phyloP scores from a whole-genome alignment of 2,113 vertebrate species.

The Daubentonia madagascariensis region DNA sequence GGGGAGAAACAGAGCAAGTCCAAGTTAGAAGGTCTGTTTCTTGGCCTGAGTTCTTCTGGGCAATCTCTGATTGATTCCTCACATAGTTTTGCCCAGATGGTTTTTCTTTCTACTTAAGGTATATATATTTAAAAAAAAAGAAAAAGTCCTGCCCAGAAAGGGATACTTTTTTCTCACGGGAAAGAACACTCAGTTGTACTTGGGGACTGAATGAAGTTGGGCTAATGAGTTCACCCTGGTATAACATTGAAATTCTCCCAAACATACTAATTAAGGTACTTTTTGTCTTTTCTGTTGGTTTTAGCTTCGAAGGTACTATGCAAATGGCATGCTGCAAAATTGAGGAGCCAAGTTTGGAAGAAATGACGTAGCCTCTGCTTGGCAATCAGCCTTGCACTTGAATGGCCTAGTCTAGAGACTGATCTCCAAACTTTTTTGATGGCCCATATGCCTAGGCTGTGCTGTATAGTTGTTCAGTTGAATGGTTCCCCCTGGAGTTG shows the following conservation, averaged over 20 bases:
- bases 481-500: not conserved
- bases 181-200: slow-evolving; percentile 55
- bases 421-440: not conserved
- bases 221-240: slow-evolving; percentile 47
- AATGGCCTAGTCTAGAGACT: not conserved
- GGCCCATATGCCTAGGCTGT: not conserved
- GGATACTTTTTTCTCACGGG: slow-evolving; percentile 39
- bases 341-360: not conserved
- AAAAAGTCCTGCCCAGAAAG: slow-evolving; percentile 13
- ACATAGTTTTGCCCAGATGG: slow-evolving; percentile 35
- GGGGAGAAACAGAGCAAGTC: not conserved
- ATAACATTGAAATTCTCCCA: slow-evolving; percentile 62
- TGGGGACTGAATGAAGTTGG: slow-evolving; percentile 56
- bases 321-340: not conserved
- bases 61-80: not conserved
- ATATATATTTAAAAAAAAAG: not conserved
- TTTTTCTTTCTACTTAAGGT: slow-evolving; percentile 51
- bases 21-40: not conserved
- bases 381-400: not conserved
- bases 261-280: slow-evolving; percentile 65
- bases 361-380: not conserved
- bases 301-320: slow-evolving; percentile 54
- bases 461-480: accelerated
- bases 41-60: not conserved
- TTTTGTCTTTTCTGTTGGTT: slow-evolving; percentile 55